Conservation (phyloP, 2,888 invertebrate species). For the Mesoligia furuncula region DNA sequence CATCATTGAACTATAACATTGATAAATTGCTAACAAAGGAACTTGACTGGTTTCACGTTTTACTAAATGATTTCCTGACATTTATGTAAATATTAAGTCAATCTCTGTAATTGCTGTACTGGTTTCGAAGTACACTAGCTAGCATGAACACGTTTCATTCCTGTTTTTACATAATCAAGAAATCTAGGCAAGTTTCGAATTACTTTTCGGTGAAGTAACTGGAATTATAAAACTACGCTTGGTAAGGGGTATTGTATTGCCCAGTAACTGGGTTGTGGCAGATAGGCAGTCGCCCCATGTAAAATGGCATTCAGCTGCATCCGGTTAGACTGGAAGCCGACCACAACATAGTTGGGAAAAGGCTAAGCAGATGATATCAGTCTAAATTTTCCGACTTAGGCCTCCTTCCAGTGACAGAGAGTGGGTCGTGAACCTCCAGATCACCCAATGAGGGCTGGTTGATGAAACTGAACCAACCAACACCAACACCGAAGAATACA, state of each 20-base stretch:
- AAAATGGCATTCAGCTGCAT: neutral
- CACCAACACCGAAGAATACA: neutral
- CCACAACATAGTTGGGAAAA: neutral
- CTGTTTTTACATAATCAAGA: neutral
- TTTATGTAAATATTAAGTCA: constrained; percentile 20
- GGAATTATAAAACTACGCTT: neutral
- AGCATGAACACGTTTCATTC: neutral
- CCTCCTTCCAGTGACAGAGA: neutral
- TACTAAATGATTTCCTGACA: constrained; percentile 43
- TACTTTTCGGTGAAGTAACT: neutral
- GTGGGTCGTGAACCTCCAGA: too few relatives aligned
- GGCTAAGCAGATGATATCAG: neutral
- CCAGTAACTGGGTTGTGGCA: neutral
- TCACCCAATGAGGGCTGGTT: neutral
- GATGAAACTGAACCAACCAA: neutral
- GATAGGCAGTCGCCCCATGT: neutral
- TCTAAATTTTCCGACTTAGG: neutral
- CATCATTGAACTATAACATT: constrained; percentile 64
- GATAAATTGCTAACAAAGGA: constrained; percentile 61
- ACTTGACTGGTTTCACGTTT: constrained; percentile 48
- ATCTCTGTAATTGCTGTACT: constrained; percentile 13
- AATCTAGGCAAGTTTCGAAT: neutral
- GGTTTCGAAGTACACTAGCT: neutral
- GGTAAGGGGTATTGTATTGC: neutral
- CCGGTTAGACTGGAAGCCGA: neutral